Conservation (phyloP, 2,113 vertebrate species). For the Ascaphus truei region DNA sequence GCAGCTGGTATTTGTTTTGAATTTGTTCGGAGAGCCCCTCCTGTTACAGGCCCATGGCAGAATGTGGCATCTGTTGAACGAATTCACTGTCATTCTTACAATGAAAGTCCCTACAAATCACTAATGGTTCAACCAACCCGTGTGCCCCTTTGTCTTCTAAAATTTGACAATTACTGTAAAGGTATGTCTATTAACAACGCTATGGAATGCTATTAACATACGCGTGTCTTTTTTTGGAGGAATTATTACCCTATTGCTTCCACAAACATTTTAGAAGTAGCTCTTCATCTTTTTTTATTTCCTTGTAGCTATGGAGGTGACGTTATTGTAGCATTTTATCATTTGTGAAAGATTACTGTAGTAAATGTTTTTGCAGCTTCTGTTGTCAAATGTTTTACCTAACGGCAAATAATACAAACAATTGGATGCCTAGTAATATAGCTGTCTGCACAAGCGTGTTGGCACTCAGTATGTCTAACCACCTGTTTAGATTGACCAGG, state of each 20-base stretch:
- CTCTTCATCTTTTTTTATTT: background rate
- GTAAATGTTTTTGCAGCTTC: background rate
- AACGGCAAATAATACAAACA: background rate
- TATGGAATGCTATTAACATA: background rate
- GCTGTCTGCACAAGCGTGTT: too few species aligned
- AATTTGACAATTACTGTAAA: conserved; percentile 49
- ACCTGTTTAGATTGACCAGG: too few species aligned
- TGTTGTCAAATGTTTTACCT: background rate
- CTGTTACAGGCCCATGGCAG: conserved; percentile 56
- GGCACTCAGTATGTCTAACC: too few species aligned
- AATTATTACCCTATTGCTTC: background rate
- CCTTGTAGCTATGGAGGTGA: background rate
- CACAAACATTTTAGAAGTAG: background rate
- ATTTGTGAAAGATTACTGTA: background rate
- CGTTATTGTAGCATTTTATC: background rate
- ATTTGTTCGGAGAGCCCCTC: conserved; percentile 47
- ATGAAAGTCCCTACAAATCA: conserved; percentile 55
- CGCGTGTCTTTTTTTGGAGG: background rate
- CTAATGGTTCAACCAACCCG: conserved; percentile 44
- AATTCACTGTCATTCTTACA: conserved; percentile 49
- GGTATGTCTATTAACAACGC: conserved; percentile 44
- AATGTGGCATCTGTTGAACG: conserved; percentile 57
- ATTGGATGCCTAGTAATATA: too few species aligned
- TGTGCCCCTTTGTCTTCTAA: conserved; percentile 42
- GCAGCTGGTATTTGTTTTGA: conserved; percentile 61